Conservation (phyloP, 2,888 invertebrate species). For the Tethea ocularis region DNA sequence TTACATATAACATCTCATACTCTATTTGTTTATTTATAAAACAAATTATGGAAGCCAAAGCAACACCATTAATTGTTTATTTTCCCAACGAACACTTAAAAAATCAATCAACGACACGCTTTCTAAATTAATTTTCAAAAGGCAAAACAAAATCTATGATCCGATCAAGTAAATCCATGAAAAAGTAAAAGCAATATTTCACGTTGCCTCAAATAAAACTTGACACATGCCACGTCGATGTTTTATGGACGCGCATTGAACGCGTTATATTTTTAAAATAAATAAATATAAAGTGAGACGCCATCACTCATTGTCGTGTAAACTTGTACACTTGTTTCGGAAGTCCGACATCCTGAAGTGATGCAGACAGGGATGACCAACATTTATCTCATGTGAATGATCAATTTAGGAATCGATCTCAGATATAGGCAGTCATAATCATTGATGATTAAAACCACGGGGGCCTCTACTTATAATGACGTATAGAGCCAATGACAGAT, state of each 20-base stretch:
- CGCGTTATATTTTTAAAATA: conserved; percentile 64
- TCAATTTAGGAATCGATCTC: not conserved
- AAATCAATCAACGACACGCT: conserved; percentile 22
- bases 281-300: conserved; percentile 53
- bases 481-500: too few species aligned
- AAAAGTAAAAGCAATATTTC: conserved; percentile 12
- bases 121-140: not conserved
- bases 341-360: conserved; percentile 73
- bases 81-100: not conserved
- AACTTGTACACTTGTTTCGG: conserved; percentile 75
- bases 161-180: not conserved
- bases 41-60: not conserved
- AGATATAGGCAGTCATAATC: too few species aligned
- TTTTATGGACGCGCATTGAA: conserved; percentile 42
- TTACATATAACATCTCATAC: not conserved
- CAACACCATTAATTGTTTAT: not conserved
- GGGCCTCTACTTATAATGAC: too few species aligned
- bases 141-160: not conserved
- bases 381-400: conserved; percentile 30
- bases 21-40: not conserved
- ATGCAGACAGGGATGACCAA: conserved; percentile 42
- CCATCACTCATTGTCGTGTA: conserved; percentile 70
- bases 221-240: conserved; percentile 36
- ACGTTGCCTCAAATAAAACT: conserved; percentile 29
- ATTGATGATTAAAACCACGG: too few species aligned